Percentiles rank a stretch among this genome's conserved stretches.
These are phyloP conservation scores for Lobophora halterata DNA, from an alignment of 2,888 invertebrate genomes.

Conservation along the genomic window DNA sequence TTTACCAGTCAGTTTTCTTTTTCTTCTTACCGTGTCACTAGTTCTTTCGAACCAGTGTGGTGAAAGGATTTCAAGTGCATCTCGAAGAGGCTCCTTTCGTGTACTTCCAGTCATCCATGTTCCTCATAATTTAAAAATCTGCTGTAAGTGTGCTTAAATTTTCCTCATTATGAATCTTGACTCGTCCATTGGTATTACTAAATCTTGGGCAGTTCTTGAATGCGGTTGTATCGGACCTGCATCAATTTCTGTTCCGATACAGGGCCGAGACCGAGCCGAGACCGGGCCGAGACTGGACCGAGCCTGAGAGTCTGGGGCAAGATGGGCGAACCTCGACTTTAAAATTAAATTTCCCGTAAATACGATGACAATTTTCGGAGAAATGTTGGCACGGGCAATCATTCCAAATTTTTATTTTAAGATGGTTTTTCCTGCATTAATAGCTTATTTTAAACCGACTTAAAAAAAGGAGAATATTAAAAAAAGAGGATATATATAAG, in stretches of 20 bases:
- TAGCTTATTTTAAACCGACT: not conserved
- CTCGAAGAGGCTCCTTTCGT: too few species aligned
- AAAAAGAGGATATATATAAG: too few species aligned
- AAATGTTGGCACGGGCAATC: constrained; percentile 10
- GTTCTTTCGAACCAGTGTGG: too few species aligned
- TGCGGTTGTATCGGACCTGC: constrained; percentile 50
- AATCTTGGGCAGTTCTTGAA: constrained; percentile 48
- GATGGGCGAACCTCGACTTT: constrained; percentile 16
- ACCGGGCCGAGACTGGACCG: constrained; percentile 9
- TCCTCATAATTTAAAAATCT: too few species aligned
- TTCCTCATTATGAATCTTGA: too few species aligned
- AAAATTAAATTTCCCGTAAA: constrained; percentile 30
- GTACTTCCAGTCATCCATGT: too few species aligned
- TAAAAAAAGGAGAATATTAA: too few species aligned
- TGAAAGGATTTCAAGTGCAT: too few species aligned
- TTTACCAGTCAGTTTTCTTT: too few species aligned
- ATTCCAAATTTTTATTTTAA: not conserved
- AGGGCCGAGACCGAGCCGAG: constrained; percentile 33
- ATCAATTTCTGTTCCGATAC: constrained; percentile 67
- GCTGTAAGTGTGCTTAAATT: too few species aligned
- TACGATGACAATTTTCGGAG: constrained; percentile 32
- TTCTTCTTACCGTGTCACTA: too few species aligned
- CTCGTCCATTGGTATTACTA: constrained; percentile 15
- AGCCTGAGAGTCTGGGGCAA: not conserved
- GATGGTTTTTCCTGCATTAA: not conserved